Evolutionary conservation across 92 coral and sea anemone genomes (phyloP).

Genomic region (Porites evermanni): DNA sequence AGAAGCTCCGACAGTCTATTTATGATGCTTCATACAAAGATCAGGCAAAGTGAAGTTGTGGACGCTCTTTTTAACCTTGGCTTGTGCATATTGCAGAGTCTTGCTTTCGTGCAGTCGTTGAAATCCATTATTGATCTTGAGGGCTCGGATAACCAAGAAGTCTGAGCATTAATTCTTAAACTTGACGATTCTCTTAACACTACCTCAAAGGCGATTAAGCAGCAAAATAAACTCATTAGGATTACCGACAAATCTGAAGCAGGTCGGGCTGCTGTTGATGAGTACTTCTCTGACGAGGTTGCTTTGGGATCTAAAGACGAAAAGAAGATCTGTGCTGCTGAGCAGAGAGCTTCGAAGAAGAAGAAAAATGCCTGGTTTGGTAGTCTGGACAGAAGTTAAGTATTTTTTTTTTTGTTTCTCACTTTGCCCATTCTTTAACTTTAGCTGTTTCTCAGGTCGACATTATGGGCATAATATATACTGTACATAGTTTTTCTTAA

Average conservation of each 20-base stretch:
- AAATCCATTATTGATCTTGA: constrained; percentile 23
- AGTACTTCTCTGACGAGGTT: constrained; percentile 19
- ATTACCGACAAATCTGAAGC: constrained; percentile 11
- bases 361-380: neutral
- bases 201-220: constrained; percentile 12
- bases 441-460: neutral
- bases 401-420: neutral
- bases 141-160: constrained; percentile 7
- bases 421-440: constrained; percentile 10
- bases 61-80: constrained; percentile 27
- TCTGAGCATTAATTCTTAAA: neutral
- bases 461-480: neutral
- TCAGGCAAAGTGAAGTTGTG: constrained; percentile 42
- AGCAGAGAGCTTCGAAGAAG: constrained; percentile 10
- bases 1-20: constrained; percentile 36
- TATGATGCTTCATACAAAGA: constrained; percentile 24
- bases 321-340: constrained; percentile 32
- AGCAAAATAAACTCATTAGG: neutral
- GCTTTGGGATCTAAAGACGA: constrained; percentile 10
- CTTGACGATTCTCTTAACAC: constrained; percentile 10
- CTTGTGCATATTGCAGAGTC: constrained; percentile 33
- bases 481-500: too few relatives aligned
- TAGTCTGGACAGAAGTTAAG: constrained; percentile 16
- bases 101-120: constrained; percentile 17
- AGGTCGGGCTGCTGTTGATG: constrained; percentile 23